Conservation (phyloP, 2,888 invertebrate species). For the Anarsia innoxiella region DNA sequence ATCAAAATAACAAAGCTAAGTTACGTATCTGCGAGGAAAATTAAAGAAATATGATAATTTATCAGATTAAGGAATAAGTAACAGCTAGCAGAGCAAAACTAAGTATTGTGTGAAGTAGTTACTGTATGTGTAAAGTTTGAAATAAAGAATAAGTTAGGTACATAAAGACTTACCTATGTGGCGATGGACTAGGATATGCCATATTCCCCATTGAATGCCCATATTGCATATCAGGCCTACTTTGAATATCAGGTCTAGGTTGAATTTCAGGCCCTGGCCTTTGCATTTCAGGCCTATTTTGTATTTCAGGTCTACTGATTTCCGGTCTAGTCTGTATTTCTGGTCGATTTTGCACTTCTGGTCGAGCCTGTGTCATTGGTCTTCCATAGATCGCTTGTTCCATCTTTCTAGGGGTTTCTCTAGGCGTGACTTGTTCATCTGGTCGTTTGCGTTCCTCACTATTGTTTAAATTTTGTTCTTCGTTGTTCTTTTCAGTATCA, state of each 20-base stretch:
- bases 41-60: no score
- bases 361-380: conserved; percentile 69
- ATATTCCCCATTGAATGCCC: conserved; percentile 54
- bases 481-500: conserved; percentile 70
- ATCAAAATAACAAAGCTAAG: no score
- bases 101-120: no score
- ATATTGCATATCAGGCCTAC: conserved; percentile 39
- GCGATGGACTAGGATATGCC: conserved; percentile 63
- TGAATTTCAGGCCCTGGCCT: conserved; percentile 55
- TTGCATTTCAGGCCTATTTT: conserved; percentile 31
- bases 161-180: conserved; percentile 64
- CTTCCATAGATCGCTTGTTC: conserved; percentile 76
- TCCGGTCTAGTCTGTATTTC: conserved; percentile 7
- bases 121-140: no score
- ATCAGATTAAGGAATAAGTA: no score
- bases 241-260: conserved; percentile 57
- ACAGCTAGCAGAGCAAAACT: no score
- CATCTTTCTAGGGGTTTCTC: conserved; percentile 6
- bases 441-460: conserved; percentile 74
- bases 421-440: conserved; percentile 52
- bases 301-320: background rate
- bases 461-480: conserved; percentile 75
- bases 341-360: conserved; percentile 44
- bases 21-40: no score
- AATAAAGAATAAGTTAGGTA: no score